phyloP scores from a whole-genome alignment of 2,888 invertebrate species.

The Eupithecia exiguata region DNA sequence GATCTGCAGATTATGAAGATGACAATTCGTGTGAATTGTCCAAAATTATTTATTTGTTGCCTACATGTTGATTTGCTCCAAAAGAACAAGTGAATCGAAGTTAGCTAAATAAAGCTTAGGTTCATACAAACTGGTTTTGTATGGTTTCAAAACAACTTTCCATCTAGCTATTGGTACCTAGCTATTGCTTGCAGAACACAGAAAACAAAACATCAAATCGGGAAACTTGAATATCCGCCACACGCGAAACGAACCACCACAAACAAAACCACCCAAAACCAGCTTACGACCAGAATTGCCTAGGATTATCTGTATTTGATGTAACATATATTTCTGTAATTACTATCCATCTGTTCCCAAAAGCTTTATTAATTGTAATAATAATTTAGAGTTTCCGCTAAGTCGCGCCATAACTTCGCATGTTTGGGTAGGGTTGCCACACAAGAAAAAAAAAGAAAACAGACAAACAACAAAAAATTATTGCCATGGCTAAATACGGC shows the following conservation, averaged over 20 bases:
- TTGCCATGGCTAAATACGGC: too few species aligned
- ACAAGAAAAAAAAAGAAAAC: background rate
- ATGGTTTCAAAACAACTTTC: too few species aligned
- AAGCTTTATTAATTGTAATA: slow-evolving; percentile 25
- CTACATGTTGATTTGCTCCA: too few species aligned
- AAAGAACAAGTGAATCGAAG: background rate
- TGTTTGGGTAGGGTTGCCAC: slow-evolving; percentile 17
- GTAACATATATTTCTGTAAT: slow-evolving; percentile 13
- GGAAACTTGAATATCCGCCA: background rate
- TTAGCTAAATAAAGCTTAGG: background rate
- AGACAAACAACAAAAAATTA: background rate
- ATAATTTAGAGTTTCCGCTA: slow-evolving; percentile 26
- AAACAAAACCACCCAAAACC: background rate
- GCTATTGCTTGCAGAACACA: too few species aligned
- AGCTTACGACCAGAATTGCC: slow-evolving; percentile 4
- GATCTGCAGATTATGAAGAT: too few species aligned
- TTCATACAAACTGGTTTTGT: background rate
- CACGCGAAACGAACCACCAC: background rate
- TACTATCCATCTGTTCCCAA: slow-evolving; percentile 20
- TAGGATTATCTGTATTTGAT: slow-evolving; percentile 13
- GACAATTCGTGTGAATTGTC: too few species aligned
- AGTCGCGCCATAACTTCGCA: slow-evolving; percentile 18
- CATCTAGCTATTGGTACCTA: too few species aligned
- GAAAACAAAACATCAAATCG: background rate
- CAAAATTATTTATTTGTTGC: too few species aligned